Evolutionary conservation across 37 sponge, comb jelly and placozoan species (phyloP), one percentile per base, ranked within the genome.

Genomic region (Dysidea cf. avara): DNA sequence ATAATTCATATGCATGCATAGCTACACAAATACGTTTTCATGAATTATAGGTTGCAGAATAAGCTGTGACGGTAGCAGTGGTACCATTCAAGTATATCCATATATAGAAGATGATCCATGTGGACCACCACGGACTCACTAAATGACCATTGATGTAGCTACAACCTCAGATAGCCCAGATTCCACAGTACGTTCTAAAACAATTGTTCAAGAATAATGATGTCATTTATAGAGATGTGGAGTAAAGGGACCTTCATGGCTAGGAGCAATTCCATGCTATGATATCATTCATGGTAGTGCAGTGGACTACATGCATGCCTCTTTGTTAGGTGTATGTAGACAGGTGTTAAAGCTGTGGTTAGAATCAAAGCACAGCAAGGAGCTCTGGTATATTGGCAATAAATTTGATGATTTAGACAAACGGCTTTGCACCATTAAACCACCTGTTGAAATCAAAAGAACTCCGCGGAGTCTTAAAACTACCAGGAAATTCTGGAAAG

Each of bases 401-500:
- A 26, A 47, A 17, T 30, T 71, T 34, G 56, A 34, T 0, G 36
- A 29, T 21, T 33, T 69, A 18, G 56, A 70, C 59, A 36, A 56
- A 46, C 14, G 36, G 20, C 47, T 78, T 37, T 58, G 68, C 55
- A 58, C 47, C 28, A 57, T 79, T 39, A 34, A 33, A 14, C 79
- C 79, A 55, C 61, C 79, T 46, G 31, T 29, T 35, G 79, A 79
- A 56, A 59, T 79, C 17, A 14, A 20, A 40, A 68, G 79, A 38
- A 40, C 69, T 24, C 79, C 79, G 16, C 60, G 79, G 56, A 53
- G 40, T 53, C 56, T 68, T 43, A 28, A 68, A 57, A 14, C 26
- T 39, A 79, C 79, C 25, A 33, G 68, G 28, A 79, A 79, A 39
- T 79, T 38, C 48, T 79, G 79, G 69, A 79, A 79, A 68, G 79